Percentiles rank a stretch among this genome's conserved stretches.
Conservation (phyloP, 2,888 invertebrate genomes). For the Sialis lutaria region DNA sequence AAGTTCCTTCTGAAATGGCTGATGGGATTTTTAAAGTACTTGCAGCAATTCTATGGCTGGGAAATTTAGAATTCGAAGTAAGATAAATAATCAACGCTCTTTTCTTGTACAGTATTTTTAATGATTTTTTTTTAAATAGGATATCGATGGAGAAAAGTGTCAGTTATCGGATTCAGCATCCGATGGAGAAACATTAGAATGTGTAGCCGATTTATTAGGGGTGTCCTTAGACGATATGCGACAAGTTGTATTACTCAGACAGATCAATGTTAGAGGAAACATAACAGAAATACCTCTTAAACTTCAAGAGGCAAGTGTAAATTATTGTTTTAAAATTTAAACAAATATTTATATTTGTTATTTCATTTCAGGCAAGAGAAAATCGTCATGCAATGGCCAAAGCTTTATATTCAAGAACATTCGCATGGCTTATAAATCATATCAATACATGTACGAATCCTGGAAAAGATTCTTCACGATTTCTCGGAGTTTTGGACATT, state of each 20-base stretch:
- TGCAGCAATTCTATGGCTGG: slow-evolving; percentile 80
- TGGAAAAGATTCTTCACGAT: slow-evolving; percentile 58
- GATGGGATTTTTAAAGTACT: slow-evolving; percentile 78
- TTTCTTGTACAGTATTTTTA: no score
- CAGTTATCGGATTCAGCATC: slow-evolving; percentile 42
- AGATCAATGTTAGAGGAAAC: slow-evolving; percentile 84
- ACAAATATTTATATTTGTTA: slow-evolving; percentile 2
- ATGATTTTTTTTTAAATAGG: slow-evolving; percentile 26
- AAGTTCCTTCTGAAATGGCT: slow-evolving; percentile 71
- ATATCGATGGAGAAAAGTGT: slow-evolving; percentile 75
- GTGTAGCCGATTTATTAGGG: slow-evolving; percentile 56
- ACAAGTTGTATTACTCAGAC: slow-evolving; percentile 57
- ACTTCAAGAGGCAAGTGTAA: slow-evolving; percentile 50
- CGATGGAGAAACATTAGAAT: slow-evolving; percentile 53
- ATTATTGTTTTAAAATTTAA: slow-evolving; percentile 6
- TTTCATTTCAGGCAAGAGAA: slow-evolving; percentile 51
- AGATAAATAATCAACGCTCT: background rate
- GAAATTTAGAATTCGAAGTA: slow-evolving; percentile 67
- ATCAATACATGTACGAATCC: slow-evolving; percentile 86
- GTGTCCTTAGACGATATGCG: slow-evolving; percentile 55
- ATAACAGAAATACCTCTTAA: slow-evolving; percentile 84
- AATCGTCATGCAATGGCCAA: slow-evolving; percentile 89
- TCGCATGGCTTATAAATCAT: slow-evolving; percentile 83
- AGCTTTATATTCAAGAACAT: slow-evolving; percentile 74
- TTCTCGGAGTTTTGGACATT: slow-evolving; percentile 80